These are phyloP conservation scores for Nycticorax nycticorax DNA, from an alignment of 2,113 vertebrate genomes.

Conservation along the genomic window DNA sequence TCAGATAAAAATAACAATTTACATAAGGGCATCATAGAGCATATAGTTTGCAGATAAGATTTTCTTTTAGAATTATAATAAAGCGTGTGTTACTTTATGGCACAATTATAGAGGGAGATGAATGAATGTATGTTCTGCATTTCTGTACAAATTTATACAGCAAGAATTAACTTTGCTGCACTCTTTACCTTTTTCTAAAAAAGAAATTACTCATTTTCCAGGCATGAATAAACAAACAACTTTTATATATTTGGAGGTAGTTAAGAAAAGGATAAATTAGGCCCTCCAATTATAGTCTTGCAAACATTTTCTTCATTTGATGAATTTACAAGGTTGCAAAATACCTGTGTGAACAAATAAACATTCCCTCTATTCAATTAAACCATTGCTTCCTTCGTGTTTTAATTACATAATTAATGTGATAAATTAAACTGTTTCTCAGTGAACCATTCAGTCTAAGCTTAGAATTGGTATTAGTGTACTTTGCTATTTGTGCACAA, in stretches of 20 bases:
- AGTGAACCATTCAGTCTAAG: not conserved
- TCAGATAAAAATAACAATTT: conserved; percentile 5
- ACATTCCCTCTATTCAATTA: conserved; percentile 47
- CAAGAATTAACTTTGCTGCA: conserved; percentile 14
- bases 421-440: conserved; percentile 51
- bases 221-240: conserved; percentile 47
- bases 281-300: conserved; percentile 12
- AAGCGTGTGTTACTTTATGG: conserved; percentile 29
- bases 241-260: conserved; percentile 36
- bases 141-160: not conserved
- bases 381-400: not conserved
- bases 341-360: conserved; percentile 44
- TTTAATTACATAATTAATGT: conserved; percentile 61
- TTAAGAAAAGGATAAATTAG: conserved; percentile 49
- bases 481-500: conserved; percentile 6
- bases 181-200: not conserved
- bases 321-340: conserved; percentile 45
- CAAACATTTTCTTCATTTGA: conserved; percentile 29
- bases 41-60: conserved; percentile 27
- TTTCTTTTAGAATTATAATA: conserved; percentile 22
- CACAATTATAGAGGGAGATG: not conserved
- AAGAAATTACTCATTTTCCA: conserved; percentile 16
- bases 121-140: not conserved
- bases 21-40: conserved; percentile 4
- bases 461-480: not conserved